These are phyloP conservation scores for Bombus haemorrhoidalis DNA, from an alignment of 1,140 invertebrate genomes.

Conservation along the genomic window DNA sequence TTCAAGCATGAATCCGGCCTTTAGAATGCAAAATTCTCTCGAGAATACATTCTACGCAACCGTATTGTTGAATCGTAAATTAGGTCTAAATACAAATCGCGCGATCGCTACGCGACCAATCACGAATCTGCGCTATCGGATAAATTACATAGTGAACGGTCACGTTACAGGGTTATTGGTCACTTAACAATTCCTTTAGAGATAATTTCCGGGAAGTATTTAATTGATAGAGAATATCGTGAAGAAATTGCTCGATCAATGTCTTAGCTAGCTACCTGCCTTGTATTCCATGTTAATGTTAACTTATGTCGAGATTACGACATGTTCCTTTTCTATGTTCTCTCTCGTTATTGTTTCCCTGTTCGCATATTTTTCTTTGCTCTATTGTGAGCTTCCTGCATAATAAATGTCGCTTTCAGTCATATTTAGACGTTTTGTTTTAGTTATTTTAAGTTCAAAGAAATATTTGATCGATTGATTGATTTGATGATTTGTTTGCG, in stretches of 20 bases:
- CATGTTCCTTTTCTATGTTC: background rate
- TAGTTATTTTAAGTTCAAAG: background rate
- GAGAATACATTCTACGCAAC: conserved; percentile 1
- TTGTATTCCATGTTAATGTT: background rate
- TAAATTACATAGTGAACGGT: conserved; percentile 44
- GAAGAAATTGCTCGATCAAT: background rate
- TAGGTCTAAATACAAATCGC: conserved; percentile 43
- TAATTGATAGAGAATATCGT: background rate
- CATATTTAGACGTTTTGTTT: background rate
- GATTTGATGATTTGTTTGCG: too few relatives aligned
- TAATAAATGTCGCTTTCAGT: background rate
- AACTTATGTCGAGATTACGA: background rate
- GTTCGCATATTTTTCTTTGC: background rate
- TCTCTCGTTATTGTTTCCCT: background rate
- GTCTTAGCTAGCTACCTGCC: background rate
- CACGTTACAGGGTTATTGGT: conserved; percentile 21
- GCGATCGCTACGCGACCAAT: conserved; percentile 24
- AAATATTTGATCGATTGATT: background rate
- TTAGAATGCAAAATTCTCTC: conserved; percentile 29
- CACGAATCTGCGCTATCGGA: conserved; percentile 38
- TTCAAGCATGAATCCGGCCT: background rate
- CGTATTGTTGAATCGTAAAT: conserved; percentile 46
- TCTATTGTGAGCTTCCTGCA: background rate
- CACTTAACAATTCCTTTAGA: conserved; percentile 13
- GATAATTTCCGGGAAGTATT: conserved; percentile 8